Evolutionary conservation across 2,797 vertebrate species (phyloP), one percentile per base, ranked within the genome.

Genomic region (Florisuga fusca): DNA sequence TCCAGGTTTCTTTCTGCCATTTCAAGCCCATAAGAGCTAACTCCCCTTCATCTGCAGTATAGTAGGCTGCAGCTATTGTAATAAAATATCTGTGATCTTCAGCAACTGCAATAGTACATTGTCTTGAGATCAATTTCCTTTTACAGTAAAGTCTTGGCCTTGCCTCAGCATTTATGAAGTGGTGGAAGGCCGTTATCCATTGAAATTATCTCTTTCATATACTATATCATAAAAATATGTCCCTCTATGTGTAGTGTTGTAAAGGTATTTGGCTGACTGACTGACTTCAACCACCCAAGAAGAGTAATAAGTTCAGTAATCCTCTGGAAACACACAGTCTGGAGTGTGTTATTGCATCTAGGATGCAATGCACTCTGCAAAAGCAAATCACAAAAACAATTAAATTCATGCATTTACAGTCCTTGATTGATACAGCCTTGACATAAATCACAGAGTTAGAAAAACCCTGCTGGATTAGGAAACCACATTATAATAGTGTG

Each of bases 241-340:
- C 58, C 57, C 64, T 92, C 61, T 80, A 64, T 29, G 73, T 77
- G 31, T 83, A 90, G 46, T 31, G 50, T 75, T 93, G 84, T 75
- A 81, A 85, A 94, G 80, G 78, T 76, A 94, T 93, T 93, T 95
- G 63, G 72, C 93, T 94, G 95, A 64, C 83, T 94, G 86, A 74
- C 84, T 95, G 89, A 90, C 67, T 94, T 90, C 61, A 96, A 82
- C 96, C 96, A 97, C 95, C 95, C 96, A 97, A 96, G 95, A 96
- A 95, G 95, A 97, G 94, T 64, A 97, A 96, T 95, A 97, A 96
- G 54, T 91, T 91, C 85, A 83, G 86, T 96, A 96, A 97, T 96
- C 93, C 95, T 94, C 77, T 94, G 90, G 90, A 93, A 97, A 94
- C 94, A 26, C 68, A 68, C 66, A 83, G 86, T 83, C 78, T 93